Evolutionary conservation across 1,140 invertebrate species (phyloP), one percentile per base, ranked within the genome.

Genomic region (Anastrepha ludens): DNA sequence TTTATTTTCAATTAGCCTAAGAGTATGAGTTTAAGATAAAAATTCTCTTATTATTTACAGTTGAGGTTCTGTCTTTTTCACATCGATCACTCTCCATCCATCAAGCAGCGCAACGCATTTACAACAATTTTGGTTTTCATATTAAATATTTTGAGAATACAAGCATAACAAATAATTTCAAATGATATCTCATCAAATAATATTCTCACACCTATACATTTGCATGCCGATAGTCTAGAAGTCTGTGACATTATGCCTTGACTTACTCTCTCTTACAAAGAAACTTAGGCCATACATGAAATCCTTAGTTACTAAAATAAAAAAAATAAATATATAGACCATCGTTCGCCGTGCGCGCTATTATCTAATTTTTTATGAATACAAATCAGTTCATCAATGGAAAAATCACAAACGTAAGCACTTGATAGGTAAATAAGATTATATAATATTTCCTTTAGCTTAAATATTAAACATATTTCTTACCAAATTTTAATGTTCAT

Each of bases 21-120:
- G 47, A 39, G n/a, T 81, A 81, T 81, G 47, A 55, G 47, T 81
- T n/a, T 50, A 78, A 78, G 70, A 78, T 78, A 55, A 81, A 81
- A 81, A 81, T 55, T 81, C 47, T 9, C 44, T 81, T 81, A 81
- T 9, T 81, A 81, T 81, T 81, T 81, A 81, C 74, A 81, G n/a
- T 55, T 81, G 74, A 81, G 74, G 74, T 81, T 81, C 74, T 81
- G 74, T 81, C 47, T 55, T 81, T 78, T 78, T 58, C n/a, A 3
- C 47, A 55, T 58, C 67, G 67, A 74, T 74, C 67, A 17, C 5
- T n/a, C 41, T 29, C 29, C 20, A 44, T 44, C 67, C 41, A 47
- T 74, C 41, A 74, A 55, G 20, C n/a, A 20, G 74, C 74, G 74
- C 74, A 58, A 62, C 47, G 6, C 44, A 55, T 81, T 81, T 47